Evolutionary conservation across 1,140 invertebrate genomes (phyloP).

Genomic region (Mactra quadrangularis): DNA sequence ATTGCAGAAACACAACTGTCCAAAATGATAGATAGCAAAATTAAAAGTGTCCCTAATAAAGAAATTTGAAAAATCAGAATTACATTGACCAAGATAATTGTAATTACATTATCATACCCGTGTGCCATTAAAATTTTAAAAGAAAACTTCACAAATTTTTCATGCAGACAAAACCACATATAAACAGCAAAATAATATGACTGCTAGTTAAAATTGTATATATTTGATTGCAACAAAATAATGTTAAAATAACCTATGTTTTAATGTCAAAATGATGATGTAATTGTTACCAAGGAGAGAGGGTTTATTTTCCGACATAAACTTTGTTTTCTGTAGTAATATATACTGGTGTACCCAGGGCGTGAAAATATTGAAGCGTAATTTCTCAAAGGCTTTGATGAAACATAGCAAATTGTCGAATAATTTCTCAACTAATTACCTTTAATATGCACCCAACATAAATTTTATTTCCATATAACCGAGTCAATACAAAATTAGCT

Average conservation of each 20-base stretch:
- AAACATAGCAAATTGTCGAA: conserved; percentile 47
- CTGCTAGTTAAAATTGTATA: no score
- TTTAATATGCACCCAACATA: conserved; percentile 45
- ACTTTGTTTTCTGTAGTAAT: conserved; percentile 3
- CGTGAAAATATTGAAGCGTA: conserved; percentile 56
- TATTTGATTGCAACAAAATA: no score
- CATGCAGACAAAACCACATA: no score
- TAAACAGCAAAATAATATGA: no score
- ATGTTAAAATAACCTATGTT: neutral
- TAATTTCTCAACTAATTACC: conserved; percentile 49
- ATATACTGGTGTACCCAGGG: conserved; percentile 23
- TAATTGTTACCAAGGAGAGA: conserved; percentile 22
- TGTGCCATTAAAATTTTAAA: no score
- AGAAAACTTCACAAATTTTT: no score
- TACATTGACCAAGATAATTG: no score
- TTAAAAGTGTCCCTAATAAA: no score
- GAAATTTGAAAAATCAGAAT: no score
- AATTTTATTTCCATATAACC: conserved; percentile 51
- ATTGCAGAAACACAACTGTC: no score
- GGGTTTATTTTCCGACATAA: conserved; percentile 4
- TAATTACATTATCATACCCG: no score
- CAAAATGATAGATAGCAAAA: no score
- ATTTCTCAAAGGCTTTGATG: conserved; percentile 53
- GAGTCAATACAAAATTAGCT: conserved; percentile 47
- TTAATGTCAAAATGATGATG: conserved; percentile 44